Percentiles rank a stretch among this genome's conserved stretches.
These are phyloP conservation scores for Cataglyphis cursor DNA, from an alignment of 2,888 invertebrate genomes.

Conservation along the genomic window DNA sequence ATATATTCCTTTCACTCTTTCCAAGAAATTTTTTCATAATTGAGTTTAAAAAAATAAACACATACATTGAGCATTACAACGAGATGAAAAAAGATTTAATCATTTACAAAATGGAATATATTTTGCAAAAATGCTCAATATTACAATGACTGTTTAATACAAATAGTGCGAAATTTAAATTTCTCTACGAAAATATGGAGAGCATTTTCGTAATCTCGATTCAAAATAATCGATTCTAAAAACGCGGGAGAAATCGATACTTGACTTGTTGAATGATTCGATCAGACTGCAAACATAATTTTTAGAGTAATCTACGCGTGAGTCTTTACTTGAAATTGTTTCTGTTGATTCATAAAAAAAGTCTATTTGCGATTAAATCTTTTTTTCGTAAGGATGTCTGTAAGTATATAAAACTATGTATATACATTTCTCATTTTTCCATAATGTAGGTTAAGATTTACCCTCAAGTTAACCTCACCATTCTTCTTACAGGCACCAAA, in stretches of 20 bases:
- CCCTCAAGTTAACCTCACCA: background rate
- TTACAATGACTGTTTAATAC: background rate
- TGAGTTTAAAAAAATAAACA: background rate
- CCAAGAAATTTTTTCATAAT: constrained; percentile 6
- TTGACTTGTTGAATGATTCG: constrained; percentile 53
- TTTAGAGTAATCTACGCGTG: background rate
- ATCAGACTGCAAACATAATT: constrained; percentile 37
- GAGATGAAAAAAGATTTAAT: background rate
- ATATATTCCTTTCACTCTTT: background rate
- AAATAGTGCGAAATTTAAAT: background rate
- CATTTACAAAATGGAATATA: background rate
- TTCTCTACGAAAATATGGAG: background rate
- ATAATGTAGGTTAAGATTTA: background rate
- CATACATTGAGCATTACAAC: background rate
- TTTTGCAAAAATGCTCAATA: background rate
- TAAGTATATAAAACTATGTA: constrained; percentile 69
- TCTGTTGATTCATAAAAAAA: background rate
- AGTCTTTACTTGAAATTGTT: background rate
- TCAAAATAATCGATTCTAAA: constrained; percentile 29
- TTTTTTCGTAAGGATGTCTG: constrained; percentile 71
- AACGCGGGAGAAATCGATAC: constrained; percentile 55
- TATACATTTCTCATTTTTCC: background rate
- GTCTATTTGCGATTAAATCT: background rate
- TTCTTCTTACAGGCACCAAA: constrained; percentile 74
- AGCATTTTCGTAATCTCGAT: background rate